A percentile compares a stretch with the other conserved stretches of the same genome.
Evolutionary conservation across 2,888 invertebrate genomes (phyloP).

Genomic region (Neoascia interrupta): DNA sequence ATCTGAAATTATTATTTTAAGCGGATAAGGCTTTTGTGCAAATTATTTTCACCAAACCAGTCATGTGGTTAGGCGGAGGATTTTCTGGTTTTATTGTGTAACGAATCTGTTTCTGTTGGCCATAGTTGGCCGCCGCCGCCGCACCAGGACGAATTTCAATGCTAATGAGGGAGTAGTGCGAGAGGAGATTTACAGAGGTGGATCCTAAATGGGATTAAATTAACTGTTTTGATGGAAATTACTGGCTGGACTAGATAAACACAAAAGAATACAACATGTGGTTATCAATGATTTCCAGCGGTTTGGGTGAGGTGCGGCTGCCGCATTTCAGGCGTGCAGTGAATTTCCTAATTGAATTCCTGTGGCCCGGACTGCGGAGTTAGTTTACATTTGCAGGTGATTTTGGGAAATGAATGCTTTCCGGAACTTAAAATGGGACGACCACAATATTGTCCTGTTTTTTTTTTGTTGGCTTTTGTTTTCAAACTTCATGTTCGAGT

Average conservation of each 20-base stretch:
- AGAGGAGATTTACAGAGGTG: not conserved
- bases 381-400: conserved; percentile 16
- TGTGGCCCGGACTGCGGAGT: conserved; percentile 19
- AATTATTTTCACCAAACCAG: conserved; percentile 46
- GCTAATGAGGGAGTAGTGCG: conserved; percentile 39
- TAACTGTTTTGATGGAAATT: conserved; percentile 64
- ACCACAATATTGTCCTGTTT: no score
- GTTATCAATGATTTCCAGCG: conserved; percentile 37
- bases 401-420: conserved; percentile 31
- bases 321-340: not conserved
- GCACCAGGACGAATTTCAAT: conserved; percentile 28
- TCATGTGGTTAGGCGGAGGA: conserved; percentile 51
- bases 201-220: conserved; percentile 58
- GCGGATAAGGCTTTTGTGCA: conserved; percentile 54
- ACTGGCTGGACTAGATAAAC: conserved; percentile 26
- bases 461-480: no score
- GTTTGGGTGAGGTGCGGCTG: not conserved
- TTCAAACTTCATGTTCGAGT: not conserved
- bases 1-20: conserved; percentile 64
- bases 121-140: no score
- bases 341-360: conserved; percentile 61
- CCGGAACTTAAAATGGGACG: no score
- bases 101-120: no score
- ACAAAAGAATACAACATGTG: conserved; percentile 9
- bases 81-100: conserved; percentile 57